Evolutionary conservation across 2,888 invertebrate genomes (phyloP).

Genomic region (Palloptera scutellata): DNA sequence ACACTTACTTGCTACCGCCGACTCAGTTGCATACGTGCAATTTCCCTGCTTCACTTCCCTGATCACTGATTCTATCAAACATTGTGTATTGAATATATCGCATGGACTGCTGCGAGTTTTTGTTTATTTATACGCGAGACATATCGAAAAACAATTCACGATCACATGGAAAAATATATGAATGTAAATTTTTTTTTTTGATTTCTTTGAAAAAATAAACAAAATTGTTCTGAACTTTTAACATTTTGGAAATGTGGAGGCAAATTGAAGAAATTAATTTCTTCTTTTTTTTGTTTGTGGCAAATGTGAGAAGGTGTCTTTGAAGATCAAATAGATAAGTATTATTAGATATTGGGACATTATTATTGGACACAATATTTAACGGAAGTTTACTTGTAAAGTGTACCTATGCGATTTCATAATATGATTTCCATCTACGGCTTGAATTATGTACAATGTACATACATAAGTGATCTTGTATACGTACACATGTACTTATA

Average conservation of each 20-base stretch:
- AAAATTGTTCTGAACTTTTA: conserved; percentile 24
- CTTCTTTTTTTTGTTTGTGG: not conserved
- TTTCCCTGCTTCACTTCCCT: conserved; percentile 3
- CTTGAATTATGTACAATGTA: no score
- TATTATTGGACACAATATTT: no score
- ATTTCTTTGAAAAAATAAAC: conserved; percentile 29
- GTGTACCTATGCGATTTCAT: no score
- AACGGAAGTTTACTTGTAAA: no score
- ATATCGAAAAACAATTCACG: conserved; percentile 42
- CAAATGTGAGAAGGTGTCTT: not conserved
- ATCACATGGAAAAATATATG: conserved; percentile 19
- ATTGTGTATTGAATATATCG: conserved; percentile 7
- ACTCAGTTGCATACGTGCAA: not conserved
- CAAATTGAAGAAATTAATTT: not conserved
- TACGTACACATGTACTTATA: no score
- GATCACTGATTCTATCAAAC: not conserved
- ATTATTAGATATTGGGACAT: no score
- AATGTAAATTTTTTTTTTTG: conserved; percentile 19
- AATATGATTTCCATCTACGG: no score
- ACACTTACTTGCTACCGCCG: not conserved
- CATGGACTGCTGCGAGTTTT: conserved; percentile 27
- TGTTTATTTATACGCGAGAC: conserved; percentile 45
- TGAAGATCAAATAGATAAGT: conserved; percentile 8
- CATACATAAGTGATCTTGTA: no score
- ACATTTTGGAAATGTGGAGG: not conserved